Base-by-base conservation (phyloP, 2,888 invertebrate genomes). In the Ophion obscuratus region DNA sequence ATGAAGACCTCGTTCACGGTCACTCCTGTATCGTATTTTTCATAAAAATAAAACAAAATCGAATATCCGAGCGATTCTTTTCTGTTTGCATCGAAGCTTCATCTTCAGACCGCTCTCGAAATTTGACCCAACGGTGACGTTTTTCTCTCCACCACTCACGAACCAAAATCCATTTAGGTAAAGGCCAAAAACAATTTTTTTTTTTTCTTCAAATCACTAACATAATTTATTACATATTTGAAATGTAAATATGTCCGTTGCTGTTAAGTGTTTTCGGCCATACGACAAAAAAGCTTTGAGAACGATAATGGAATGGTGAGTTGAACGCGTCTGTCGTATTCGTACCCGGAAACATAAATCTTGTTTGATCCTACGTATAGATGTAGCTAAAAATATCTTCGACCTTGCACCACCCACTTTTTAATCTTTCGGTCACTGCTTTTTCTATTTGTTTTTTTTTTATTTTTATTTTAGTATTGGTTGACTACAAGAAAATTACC, bases 231-330 rank as follows among this genome's bases (percentile, higher is more conserved):
- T 24, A 27, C 24, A 0, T 11, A 57, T 66, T 57, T 47, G 3
- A 53, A 57, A 61, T 36, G 47, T 61, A 64, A 80, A 74, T 44
- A 89, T 89, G 89, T 88, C 89, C 53, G 89, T 91, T 20, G 27
- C 81, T 10, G 84, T 91, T 36, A 89, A 86, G 76, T 89, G 89
- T 73, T 83, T 84, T 27, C 87, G 88, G 57, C 79, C 80, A 20
- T 87, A 86, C 73, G 74, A 70, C 17, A 89, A 86, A 70, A 47
- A 75, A 84, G 66, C 79, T n/a, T 44, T 88, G 44, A 87, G 68
- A 68, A 64, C 40, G 10, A 88, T 88, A 0, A 88, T 89, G 24
- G 74, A 88, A 86, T 87, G 88, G 90, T 90, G 75, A 75, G 74
- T 2, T n/a, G 27, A 24, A 59, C 47, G 20, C 17, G 2, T 47